phyloP scores from a whole-genome alignment of 2,888 invertebrate species.

The Anthrax anthrax region DNA sequence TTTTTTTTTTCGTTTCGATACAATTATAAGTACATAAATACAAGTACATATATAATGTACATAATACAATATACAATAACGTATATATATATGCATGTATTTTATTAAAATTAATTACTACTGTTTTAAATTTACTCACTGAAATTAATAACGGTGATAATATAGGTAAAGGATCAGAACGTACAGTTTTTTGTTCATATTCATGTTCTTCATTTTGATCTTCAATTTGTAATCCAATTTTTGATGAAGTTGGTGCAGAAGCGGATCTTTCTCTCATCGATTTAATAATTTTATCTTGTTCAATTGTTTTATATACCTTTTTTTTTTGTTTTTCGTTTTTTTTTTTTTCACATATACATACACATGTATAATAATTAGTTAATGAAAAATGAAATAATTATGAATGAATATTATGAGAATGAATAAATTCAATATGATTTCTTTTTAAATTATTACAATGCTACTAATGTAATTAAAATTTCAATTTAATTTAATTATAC shows the following conservation, averaged over 20 bases:
- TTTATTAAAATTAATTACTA: no score
- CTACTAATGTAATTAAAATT: no score
- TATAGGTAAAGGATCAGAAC: constrained; percentile 5
- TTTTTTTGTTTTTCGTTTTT: not conserved
- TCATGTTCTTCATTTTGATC: constrained; percentile 24
- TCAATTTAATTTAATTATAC: no score
- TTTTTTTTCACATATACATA: not conserved
- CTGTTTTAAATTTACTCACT: constrained; percentile 4
- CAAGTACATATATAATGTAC: no score
- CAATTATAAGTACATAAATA: no score
- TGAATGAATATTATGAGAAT: no score
- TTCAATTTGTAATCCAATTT: constrained; percentile 25
- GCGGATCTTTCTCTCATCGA: constrained; percentile 17
- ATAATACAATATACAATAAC: no score
- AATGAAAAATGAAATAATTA: not conserved
- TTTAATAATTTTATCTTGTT: not conserved
- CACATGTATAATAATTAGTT: not conserved
- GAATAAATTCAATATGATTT: no score
- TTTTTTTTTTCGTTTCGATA: no score
- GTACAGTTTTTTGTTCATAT: not conserved
- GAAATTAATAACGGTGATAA: not conserved
- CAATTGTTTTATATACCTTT: constrained; percentile 1
- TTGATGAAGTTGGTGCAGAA: constrained; percentile 31
- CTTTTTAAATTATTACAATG: no score
- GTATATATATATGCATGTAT: no score